Base-by-base conservation (phyloP, 2,113 vertebrate genomes). In the Acanthochromis polyacanthus region DNA sequence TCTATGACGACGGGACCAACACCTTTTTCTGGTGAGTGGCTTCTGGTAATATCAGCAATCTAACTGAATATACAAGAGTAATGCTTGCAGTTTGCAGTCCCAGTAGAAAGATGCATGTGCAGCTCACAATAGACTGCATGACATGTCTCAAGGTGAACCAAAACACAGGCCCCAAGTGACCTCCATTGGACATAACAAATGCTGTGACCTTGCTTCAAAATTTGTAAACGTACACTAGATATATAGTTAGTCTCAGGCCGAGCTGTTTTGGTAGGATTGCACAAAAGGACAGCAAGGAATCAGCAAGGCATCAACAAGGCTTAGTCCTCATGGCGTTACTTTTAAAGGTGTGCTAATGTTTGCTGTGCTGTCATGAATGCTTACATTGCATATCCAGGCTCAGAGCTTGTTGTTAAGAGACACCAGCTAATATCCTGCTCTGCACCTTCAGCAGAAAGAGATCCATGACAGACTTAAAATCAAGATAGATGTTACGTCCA, bases 1-100 rank as follows among this genome's bases (percentile, higher is more conserved):
- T 98, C 19, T 98, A 94, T 53, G 98, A 99, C 91, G 98, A 99
- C 75, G 98, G 98, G 57, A 99, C 98, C 87, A 99, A 98, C 95
- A 99, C 98, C 22, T 99, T 98, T 90, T 99, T 99, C 95, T 99
- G 98, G 98, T 98, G 91, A 97, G 97, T 88, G 20, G 19, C 36
- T 15, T 25, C 9, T 25, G 17, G 10, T 50, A 57, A 20, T 40
- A 46, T 77, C 63, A 71, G 7, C 19, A 5, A 1, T 55, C 9
- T 36, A 14, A 10, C 32, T 22, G 46, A 48, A 0, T 4, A 15
- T 40, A 0, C 15, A 40, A 15, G 16, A 51, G 4, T 8, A 36
- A 36, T 36, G 32, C 32, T 36, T 0, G 10, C 10, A 36, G 32
- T 36, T 36, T 9, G 30, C 10, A 70, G 8, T 6, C 8, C 14